Percentiles rank a stretch among this genome's conserved stretches.
Evolutionary conservation across 2,113 vertebrate genomes (phyloP).

Genomic region (Tinamus guttatus): DNA sequence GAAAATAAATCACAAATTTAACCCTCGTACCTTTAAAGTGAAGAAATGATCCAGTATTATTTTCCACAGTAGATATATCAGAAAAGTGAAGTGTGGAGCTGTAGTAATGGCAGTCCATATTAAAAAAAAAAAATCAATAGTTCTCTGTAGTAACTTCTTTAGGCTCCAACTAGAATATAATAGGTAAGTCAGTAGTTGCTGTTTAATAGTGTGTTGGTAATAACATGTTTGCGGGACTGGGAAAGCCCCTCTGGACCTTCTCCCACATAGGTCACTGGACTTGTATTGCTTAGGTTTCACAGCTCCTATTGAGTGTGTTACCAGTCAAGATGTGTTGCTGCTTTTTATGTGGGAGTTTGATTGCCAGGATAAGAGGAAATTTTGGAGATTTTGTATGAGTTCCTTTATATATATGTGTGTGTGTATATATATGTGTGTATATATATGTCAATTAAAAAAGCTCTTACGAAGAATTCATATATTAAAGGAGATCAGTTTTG

Average conservation of each 20-base stretch:
- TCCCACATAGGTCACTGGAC: not conserved
- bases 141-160: not conserved
- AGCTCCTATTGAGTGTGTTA: not conserved
- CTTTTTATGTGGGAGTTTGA: not conserved
- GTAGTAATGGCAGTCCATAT: not conserved
- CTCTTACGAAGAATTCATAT: not conserved
- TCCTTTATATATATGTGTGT: too few species aligned
- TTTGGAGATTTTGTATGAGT: not conserved
- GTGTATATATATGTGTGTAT: too few species aligned
- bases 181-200: not conserved
- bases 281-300: not conserved
- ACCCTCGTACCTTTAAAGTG: not conserved
- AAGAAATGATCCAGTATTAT: not conserved
- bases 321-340: fast-evolving
- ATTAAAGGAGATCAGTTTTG: not conserved
- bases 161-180: not conserved
- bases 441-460: not conserved
- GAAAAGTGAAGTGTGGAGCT: not conserved
- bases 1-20: not conserved
- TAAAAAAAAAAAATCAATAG: not conserved
- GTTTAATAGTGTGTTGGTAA: not conserved
- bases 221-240: not conserved
- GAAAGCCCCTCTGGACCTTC: not conserved
- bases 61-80: not conserved
- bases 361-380: not conserved